Evolutionary conservation across 1,140 invertebrate genomes (phyloP).

Genomic region (Lordiphosa stackelbergi): DNA sequence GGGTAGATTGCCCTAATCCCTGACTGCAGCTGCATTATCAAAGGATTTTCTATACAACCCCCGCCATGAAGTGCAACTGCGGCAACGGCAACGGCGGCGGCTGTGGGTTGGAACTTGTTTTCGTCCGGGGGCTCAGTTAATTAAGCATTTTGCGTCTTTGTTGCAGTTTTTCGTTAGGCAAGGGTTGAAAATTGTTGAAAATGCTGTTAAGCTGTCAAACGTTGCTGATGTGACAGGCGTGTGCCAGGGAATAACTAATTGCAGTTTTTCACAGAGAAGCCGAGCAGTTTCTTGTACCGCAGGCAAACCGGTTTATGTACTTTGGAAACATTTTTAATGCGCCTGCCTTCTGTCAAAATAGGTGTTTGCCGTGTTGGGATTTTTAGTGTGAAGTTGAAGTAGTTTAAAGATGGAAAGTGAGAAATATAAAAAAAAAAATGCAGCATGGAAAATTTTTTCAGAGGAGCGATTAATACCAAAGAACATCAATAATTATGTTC

Average conservation of each 20-base stretch:
- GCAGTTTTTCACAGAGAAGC: slow-evolving; percentile 40
- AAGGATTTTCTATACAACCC: slow-evolving; percentile 46
- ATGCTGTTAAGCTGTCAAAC: slow-evolving; percentile 56
- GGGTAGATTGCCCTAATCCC: slow-evolving; percentile 50
- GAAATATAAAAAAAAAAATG: no score
- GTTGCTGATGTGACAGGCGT: slow-evolving; percentile 59
- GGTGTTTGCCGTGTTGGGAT: slow-evolving; percentile 17
- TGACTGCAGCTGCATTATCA: slow-evolving; percentile 65
- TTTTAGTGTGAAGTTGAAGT: background rate
- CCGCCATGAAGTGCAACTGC: slow-evolving; percentile 52
- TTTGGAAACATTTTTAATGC: slow-evolving; percentile 4
- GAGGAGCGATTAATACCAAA: no score
- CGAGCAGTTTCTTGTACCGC: slow-evolving; percentile 1
- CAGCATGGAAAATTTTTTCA: no score
- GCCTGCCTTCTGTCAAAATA: slow-evolving; percentile 15
- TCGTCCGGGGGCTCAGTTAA: slow-evolving; percentile 42
- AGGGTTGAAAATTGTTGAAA: slow-evolving; percentile 43
- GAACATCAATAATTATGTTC: no score
- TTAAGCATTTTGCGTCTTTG: slow-evolving; percentile 66
- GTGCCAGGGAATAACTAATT: slow-evolving; percentile 62
- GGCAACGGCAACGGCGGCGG: slow-evolving; percentile 16
- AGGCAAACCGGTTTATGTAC: slow-evolving; percentile 25
- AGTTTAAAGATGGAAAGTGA: no score
- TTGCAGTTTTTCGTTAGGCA: slow-evolving; percentile 45
- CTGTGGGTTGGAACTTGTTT: slow-evolving; percentile 21